These are phyloP conservation scores for Ephestia elutella DNA, from an alignment of 1,140 invertebrate genomes.

Conservation along the genomic window DNA sequence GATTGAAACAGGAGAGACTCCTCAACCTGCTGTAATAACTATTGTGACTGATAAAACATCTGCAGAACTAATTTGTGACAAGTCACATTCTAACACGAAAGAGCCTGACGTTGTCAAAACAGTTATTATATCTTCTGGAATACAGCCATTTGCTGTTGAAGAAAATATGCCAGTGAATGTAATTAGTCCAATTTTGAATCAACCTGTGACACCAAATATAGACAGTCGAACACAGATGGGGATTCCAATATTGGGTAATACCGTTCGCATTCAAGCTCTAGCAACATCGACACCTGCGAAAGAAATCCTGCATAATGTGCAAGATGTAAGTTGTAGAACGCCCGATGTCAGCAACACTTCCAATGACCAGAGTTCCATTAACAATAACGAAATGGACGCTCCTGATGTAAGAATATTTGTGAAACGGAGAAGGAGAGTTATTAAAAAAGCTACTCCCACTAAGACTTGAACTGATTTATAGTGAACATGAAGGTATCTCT, in stretches of 20 bases:
- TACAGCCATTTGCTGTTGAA: constrained; percentile 24
- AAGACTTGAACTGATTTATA: background rate
- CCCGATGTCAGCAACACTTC: background rate
- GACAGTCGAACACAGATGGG: background rate
- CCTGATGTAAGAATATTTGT: constrained; percentile 63
- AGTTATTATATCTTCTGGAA: constrained; percentile 48
- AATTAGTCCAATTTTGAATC: background rate
- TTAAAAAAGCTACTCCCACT: constrained; percentile 22
- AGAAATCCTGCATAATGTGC: constrained; percentile 12
- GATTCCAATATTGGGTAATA: background rate
- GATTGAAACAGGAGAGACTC: background rate
- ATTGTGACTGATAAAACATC: background rate
- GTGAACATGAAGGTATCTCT: too few species aligned
- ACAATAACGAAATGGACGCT: constrained; percentile 26
- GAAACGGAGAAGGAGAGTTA: constrained; percentile 42
- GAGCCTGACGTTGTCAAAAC: constrained; percentile 38
- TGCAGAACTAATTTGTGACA: background rate
- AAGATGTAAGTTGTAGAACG: background rate
- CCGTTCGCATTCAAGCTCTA: constrained; percentile 29
- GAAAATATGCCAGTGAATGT: background rate
- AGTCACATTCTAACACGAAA: constrained; percentile 6
- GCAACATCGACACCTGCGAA: constrained; percentile 56
- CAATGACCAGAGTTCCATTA: constrained; percentile 18
- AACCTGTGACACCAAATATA: background rate
- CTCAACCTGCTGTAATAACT: background rate